phyloP scores from a whole-genome alignment of 1,140 invertebrate genomes.

The Micrasema longulum region DNA sequence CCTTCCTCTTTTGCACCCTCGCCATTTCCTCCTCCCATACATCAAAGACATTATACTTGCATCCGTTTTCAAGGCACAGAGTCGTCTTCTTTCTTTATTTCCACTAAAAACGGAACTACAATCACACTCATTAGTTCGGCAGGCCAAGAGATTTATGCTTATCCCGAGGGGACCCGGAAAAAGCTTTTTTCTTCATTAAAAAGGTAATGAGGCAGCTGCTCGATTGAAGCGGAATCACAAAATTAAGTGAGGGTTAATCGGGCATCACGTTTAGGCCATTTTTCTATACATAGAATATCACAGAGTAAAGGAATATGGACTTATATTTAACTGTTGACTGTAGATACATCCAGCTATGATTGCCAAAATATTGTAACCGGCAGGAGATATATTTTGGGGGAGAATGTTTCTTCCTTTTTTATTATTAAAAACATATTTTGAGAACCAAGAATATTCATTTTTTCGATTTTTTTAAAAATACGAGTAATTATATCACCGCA shows the following conservation, averaged over 20 bases:
- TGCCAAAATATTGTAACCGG: too few relatives aligned
- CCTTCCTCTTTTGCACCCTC: conserved; percentile 28
- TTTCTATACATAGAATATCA: too few relatives aligned
- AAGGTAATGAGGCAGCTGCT: conserved; percentile 33
- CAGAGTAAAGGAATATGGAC: too few relatives aligned
- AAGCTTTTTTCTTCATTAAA: conserved; percentile 37
- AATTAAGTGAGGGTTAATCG: conserved; percentile 14
- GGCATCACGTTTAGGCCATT: too few relatives aligned
- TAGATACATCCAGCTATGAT: too few relatives aligned
- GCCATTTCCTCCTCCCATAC: conserved; percentile 19
- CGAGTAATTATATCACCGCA: too few relatives aligned
- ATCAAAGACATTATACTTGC: conserved; percentile 35
- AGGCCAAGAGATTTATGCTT: conserved; percentile 31
- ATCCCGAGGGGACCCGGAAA: conserved; percentile 14
- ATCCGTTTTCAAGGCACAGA: background rate
- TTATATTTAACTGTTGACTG: too few relatives aligned
- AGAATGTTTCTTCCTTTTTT: too few relatives aligned
- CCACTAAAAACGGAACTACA: conserved; percentile 38
- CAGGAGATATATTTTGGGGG: too few relatives aligned
- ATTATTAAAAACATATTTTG: too few relatives aligned
- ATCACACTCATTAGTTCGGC: conserved; percentile 44
- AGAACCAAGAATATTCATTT: too few relatives aligned
- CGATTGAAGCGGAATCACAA: conserved; percentile 25
- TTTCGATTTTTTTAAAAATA: too few relatives aligned
- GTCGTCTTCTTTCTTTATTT: conserved; percentile 30